Base-by-base conservation (phyloP, 2,888 invertebrate species). In the Pilophorus perplexus region DNA sequence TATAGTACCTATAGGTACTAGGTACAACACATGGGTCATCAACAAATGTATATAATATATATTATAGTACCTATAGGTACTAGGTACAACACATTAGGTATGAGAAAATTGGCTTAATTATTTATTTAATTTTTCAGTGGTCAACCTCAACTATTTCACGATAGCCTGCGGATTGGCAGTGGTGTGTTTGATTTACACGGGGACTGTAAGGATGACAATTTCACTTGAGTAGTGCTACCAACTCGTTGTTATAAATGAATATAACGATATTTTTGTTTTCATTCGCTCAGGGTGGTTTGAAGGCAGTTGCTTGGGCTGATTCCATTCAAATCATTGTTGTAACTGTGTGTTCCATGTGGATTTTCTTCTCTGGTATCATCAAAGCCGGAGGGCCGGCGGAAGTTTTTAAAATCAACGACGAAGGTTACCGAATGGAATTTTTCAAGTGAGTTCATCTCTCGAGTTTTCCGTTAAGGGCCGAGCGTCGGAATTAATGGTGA, bases 301-400 rank as follows among this genome's bases (percentile, higher is more conserved):
- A 33, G 18, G 33, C 55, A 10, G 55, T 55, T 1, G 37, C 55
- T 2, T 55, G 55, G 55, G 55, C 55, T 1, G 55, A 55, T 14
- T 55, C 55, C 12, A 37, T 55, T 12, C 55, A 55, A 33, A 55
- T 55, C 37, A 37, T 55, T 20, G 37, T 55, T 37, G 16, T 55
- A 10, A 10, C 20, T 20, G 37, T 28, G 6, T 28, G 33, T 14
- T 28, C 55, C 14, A 20, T 37, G 1, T 28, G 28, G 12, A 37
- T 55, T 14, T 55, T 55, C 20, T 3, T 16, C 3, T 2, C 18
- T n/a, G 55, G 55, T 12, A 2, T 55, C 10, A 14, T 22, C 1
- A 33, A 55, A 37, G 20, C 20, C 1, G 55, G 55, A 18, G 55
- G 55, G 20, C 18, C 14, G 14, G 28, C 55, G n/a, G 55, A 55